phyloP scores from a whole-genome alignment of 2,797 vertebrate species.

The Muscicapa comitata region DNA sequence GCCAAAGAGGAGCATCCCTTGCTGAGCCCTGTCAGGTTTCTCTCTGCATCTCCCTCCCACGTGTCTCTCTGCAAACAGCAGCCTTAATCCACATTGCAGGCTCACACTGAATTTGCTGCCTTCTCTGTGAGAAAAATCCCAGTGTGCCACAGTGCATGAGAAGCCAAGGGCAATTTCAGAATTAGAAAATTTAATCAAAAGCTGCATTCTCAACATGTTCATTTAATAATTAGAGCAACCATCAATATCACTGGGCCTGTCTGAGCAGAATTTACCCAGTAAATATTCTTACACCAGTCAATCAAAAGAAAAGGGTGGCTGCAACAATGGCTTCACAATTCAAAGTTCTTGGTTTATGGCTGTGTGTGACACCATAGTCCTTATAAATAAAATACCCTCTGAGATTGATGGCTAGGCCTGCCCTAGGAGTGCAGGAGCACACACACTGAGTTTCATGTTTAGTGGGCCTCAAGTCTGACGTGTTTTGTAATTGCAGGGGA shows the following conservation, averaged over 20 bases:
- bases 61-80: not conserved
- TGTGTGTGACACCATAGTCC: not conserved
- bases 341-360: not conserved
- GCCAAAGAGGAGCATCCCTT: not conserved
- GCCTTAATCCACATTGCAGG: not conserved
- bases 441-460: not conserved
- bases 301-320: not conserved
- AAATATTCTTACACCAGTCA: not conserved
- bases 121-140: not conserved
- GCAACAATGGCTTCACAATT: not conserved
- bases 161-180: not conserved
- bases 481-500: not conserved
- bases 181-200: not conserved
- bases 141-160: accelerated
- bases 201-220: not conserved
- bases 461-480: not conserved
- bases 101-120: not conserved
- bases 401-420: not conserved
- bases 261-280: not conserved
- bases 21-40: not conserved
- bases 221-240: not conserved
- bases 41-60: accelerated
- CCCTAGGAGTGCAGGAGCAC: not conserved
- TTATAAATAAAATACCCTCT: not conserved
- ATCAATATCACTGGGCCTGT: not conserved